phyloP scores from a whole-genome alignment of 2,113 vertebrate species.

The Psilopogon haemacephalus region DNA sequence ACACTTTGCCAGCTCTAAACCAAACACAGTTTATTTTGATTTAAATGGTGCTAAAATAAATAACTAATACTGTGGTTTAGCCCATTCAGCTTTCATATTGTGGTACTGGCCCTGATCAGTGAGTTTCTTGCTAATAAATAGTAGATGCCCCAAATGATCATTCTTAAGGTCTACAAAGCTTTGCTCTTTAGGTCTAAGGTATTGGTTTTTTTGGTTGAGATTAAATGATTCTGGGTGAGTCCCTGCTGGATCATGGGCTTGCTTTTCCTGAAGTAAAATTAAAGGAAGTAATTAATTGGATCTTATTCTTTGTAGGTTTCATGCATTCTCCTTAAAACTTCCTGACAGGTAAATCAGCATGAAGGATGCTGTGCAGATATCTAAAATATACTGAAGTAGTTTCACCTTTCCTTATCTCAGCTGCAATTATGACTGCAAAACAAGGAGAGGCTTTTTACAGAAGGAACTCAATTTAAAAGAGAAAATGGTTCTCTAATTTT shows the following conservation, averaged over 20 bases:
- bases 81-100: background rate
- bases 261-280: conserved; percentile 45
- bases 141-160: conserved; percentile 17
- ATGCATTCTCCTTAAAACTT: conserved; percentile 15
- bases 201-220: conserved; percentile 40
- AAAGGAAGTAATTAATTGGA: conserved; percentile 32
- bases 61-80: background rate
- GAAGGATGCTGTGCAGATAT: background rate
- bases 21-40: conserved; percentile 25
- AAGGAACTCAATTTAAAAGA: background rate
- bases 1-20: conserved; percentile 48
- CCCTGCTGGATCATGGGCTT: conserved; percentile 54
- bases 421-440: background rate
- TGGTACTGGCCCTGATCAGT: conserved; percentile 39
- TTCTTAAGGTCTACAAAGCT: conserved; percentile 4
- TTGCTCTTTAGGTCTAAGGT: conserved; percentile 49
- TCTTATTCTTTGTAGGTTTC: conserved; percentile 42
- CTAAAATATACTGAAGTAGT: background rate
- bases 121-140: background rate
- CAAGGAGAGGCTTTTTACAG: background rate
- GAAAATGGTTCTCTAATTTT: background rate
- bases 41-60: conserved; percentile 21
- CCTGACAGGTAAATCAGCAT: background rate
- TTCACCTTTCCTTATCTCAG: background rate
- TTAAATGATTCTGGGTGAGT: conserved; percentile 47